These are phyloP conservation scores for Cheilosia urbana DNA, from an alignment of 2,888 invertebrate species.

Conservation along the genomic window DNA sequence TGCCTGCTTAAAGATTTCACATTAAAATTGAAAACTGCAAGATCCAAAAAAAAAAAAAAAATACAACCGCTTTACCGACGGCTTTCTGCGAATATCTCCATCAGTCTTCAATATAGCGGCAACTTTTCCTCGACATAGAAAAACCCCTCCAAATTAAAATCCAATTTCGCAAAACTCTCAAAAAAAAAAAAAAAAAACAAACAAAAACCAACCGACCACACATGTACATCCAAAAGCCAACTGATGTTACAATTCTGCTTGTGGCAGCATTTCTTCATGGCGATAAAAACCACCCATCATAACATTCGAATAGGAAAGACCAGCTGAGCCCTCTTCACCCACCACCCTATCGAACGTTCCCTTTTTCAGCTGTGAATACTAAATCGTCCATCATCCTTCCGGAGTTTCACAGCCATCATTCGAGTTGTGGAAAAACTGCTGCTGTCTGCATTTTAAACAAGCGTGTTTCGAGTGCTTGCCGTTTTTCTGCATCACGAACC, in stretches of 20 bases:
- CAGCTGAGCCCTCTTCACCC: constrained; percentile 49
- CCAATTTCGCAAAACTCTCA: not conserved
- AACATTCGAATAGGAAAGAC: constrained; percentile 39
- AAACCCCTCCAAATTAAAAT: not conserved
- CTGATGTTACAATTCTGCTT: constrained; percentile 5
- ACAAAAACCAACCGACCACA: not conserved
- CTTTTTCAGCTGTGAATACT: constrained; percentile 13
- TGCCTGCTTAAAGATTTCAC: no score
- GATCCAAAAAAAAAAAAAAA: no score
- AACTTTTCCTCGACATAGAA: not conserved
- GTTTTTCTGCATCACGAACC: constrained; percentile 84
- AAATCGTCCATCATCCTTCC: constrained; percentile 45
- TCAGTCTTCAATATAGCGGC: no score
- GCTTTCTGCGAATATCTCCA: no score
- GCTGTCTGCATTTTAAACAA: constrained; percentile 57
- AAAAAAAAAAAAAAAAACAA: not conserved
- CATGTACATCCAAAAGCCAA: not conserved
- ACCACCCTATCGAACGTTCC: not conserved
- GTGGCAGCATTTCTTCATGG: constrained; percentile 5
- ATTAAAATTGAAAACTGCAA: no score
- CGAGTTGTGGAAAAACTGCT: constrained; percentile 31
- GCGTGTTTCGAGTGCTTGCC: constrained; percentile 77
- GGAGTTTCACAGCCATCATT: not conserved
- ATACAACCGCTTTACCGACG: no score
- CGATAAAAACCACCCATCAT: constrained; percentile 17